These are phyloP conservation scores for Limosa lapponica DNA, from an alignment of 2,797 vertebrate species.

Conservation along the genomic window DNA sequence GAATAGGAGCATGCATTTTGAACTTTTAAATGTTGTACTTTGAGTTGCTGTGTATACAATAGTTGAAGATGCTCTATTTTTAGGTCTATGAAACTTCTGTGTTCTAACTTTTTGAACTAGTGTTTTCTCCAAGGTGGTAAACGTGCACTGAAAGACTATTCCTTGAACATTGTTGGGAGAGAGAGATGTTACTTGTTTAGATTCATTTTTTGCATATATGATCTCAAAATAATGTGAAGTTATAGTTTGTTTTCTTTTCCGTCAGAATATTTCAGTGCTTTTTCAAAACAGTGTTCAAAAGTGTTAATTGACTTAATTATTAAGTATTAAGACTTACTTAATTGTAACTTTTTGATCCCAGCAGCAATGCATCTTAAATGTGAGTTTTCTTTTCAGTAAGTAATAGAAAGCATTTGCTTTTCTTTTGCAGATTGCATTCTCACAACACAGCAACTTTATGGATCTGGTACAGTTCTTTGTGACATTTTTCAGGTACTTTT, in stretches of 20 bases:
- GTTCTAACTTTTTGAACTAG: background rate
- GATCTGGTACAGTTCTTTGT: slow-evolving; percentile 99
- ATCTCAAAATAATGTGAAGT: background rate
- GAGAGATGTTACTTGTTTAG: background rate
- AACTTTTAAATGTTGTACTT: background rate
- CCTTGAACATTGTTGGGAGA: background rate
- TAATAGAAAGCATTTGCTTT: slow-evolving; percentile 58
- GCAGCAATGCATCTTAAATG: background rate
- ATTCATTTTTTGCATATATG: background rate
- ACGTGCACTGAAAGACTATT: background rate
- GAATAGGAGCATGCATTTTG: background rate
- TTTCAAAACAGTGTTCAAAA: background rate
- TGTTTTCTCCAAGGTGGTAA: background rate
- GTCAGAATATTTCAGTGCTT: background rate
- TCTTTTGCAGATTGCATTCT: slow-evolving; percentile 93
- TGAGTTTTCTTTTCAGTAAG: background rate
- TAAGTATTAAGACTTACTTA: background rate
- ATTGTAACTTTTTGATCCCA: background rate
- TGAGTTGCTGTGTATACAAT: background rate
- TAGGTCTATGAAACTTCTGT: background rate
- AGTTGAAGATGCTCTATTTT: background rate
- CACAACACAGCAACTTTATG: slow-evolving; percentile 99
- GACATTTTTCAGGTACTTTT: slow-evolving; percentile 97
- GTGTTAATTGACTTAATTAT: background rate
- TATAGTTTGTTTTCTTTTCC: background rate